Percentiles rank a stretch among this genome's conserved stretches.
Conservation (phyloP, 2,113 vertebrate species). For the Otus sunia region DNA sequence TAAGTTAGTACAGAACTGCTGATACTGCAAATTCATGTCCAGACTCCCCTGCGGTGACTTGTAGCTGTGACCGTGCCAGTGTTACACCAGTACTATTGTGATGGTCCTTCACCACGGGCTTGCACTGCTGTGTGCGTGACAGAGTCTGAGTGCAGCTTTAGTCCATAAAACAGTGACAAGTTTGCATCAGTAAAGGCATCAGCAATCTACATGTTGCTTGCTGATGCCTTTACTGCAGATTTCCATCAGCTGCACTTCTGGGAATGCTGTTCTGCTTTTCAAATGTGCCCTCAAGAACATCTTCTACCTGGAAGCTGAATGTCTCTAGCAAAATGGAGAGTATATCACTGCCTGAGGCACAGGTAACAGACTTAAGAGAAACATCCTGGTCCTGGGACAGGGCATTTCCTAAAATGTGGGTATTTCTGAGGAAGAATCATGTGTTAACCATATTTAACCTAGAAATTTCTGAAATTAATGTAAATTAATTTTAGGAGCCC, state of each 20-base stretch:
- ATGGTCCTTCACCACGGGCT: fast-evolving
- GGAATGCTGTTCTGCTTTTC: background rate
- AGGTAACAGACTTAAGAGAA: background rate
- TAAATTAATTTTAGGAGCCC: background rate
- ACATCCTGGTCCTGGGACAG: background rate
- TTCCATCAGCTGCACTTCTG: background rate
- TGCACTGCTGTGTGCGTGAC: background rate
- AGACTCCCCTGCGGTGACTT: background rate
- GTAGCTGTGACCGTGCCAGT: background rate
- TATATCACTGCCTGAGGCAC: background rate
- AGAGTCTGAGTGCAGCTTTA: background rate
- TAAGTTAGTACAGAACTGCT: background rate
- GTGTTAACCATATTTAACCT: background rate
- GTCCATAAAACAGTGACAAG: fast-evolving
- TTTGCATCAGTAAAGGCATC: background rate
- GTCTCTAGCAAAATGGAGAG: background rate
- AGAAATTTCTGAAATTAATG: background rate
- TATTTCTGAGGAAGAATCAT: background rate
- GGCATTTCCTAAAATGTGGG: background rate
- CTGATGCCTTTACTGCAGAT: background rate
- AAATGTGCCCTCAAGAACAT: background rate
- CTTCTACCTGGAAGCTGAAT: background rate
- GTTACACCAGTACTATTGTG: too few relatives aligned
- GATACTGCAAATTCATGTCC: fast-evolving
- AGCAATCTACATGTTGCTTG: background rate